A percentile compares a stretch with the other conserved stretches of the same genome.
phyloP scores from a whole-genome alignment of 2,797 vertebrate species.

The Macrochelys suwanniensis region DNA sequence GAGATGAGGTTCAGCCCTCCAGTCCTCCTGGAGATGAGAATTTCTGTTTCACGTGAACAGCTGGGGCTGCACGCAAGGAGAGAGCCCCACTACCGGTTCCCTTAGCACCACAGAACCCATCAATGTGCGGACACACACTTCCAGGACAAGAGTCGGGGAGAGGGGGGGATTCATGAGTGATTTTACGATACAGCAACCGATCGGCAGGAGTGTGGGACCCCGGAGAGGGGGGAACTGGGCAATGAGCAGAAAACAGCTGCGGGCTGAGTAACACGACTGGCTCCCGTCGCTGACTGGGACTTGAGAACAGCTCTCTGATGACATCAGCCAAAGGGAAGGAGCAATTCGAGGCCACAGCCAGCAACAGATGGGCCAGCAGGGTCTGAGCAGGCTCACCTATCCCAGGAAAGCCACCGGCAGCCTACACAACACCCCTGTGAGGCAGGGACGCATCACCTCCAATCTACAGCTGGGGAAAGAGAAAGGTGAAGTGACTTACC shows the following conservation, averaged over 20 bases:
- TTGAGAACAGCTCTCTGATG: not conserved
- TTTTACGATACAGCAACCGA: not conserved
- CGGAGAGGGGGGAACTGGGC: not conserved
- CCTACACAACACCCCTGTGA: not conserved
- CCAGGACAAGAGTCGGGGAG: not conserved
- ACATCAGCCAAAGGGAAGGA: not conserved
- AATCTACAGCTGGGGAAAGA: not conserved
- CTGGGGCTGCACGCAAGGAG: not conserved
- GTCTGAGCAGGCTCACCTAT: too few species aligned
- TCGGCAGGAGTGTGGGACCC: not conserved
- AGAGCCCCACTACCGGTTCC: not conserved
- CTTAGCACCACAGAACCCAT: constrained; percentile 3
- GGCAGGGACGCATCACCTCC: not conserved
- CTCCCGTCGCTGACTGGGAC: not conserved
- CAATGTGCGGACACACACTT: not conserved
- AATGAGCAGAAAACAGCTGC: not conserved
- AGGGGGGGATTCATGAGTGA: too few species aligned
- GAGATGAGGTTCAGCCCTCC: not conserved
- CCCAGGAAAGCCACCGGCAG: not conserved
- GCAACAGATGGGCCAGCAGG: not conserved
- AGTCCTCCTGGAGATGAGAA: not conserved
- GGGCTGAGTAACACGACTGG: not conserved
- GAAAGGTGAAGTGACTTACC: not conserved
- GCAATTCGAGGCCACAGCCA: not conserved
- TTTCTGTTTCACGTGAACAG: not conserved